Percentiles rank a stretch among this genome's conserved stretches.
phyloP scores from a whole-genome alignment of 1,140 invertebrate species.

The Drosophila elegans region DNA sequence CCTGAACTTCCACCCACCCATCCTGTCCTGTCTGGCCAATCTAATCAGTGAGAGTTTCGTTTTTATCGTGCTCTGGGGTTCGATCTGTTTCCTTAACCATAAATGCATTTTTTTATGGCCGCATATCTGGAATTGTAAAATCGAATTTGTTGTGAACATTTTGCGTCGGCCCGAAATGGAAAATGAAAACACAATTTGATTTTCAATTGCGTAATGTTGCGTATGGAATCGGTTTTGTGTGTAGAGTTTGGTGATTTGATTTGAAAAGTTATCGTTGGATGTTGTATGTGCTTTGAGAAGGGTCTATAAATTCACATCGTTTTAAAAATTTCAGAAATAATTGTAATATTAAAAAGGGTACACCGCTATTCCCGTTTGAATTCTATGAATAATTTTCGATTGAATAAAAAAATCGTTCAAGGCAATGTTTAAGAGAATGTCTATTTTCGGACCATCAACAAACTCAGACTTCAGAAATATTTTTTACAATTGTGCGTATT shows the following conservation, averaged over 20 bases:
- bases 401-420: not conserved
- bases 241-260: conserved; percentile 56
- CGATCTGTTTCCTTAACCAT: conserved; percentile 41
- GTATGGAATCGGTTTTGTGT: conserved; percentile 67
- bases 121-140: conserved; percentile 64
- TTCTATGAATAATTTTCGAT: no score
- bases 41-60: conserved; percentile 47
- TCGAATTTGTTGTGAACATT: conserved; percentile 69
- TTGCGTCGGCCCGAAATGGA: conserved; percentile 27
- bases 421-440: not conserved
- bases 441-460: not conserved
- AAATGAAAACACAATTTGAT: conserved; percentile 70
- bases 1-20: not conserved
- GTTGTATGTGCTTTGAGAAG: conserved; percentile 9
- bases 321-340: no score
- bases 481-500: conserved; percentile 35
- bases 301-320: not conserved
- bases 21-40: conserved; percentile 14
- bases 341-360: no score
- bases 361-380: no score
- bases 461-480: conserved; percentile 9
- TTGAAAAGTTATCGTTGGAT: conserved; percentile 58
- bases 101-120: conserved; percentile 63
- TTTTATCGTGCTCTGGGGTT: conserved; percentile 75
- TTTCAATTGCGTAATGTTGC: conserved; percentile 79